Evolutionary conservation across 1,140 invertebrate species (phyloP).

Genomic region (Hylaeus volcanicus): DNA sequence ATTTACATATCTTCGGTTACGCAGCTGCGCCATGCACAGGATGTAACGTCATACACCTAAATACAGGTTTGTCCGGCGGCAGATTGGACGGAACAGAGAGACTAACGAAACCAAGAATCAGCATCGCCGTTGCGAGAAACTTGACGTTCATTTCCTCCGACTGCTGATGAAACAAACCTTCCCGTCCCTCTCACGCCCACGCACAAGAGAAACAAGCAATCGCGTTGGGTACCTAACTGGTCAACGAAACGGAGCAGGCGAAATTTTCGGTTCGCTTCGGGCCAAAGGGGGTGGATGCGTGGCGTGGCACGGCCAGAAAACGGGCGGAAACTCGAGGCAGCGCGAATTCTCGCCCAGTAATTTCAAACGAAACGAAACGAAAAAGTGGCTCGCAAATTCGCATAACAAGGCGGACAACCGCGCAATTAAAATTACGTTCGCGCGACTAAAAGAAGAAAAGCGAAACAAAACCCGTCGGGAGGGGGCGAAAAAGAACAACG

Average conservation of each 20-base stretch:
- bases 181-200: no score
- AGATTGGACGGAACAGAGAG: slow-evolving; percentile 21
- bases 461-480: not conserved
- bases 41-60: slow-evolving; percentile 32
- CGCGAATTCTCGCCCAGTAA: not conserved
- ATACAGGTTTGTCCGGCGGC: not conserved
- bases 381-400: slow-evolving; percentile 40
- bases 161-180: slow-evolving; percentile 9
- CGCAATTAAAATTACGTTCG: slow-evolving; percentile 54
- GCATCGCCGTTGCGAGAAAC: not conserved
- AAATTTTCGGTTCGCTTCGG: no score
- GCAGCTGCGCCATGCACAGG: not conserved
- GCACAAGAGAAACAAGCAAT: not conserved
- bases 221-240: not conserved
- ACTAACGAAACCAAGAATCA: not conserved
- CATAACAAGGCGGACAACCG: slow-evolving; percentile 41
- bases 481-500: not conserved
- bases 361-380: slow-evolving; percentile 22
- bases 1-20: slow-evolving; percentile 34
- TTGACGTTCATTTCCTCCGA: slow-evolving; percentile 5
- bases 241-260: no score
- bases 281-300: no score
- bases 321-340: no score
- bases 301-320: not conserved
- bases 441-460: slow-evolving; percentile 15